Percentiles rank a stretch among this genome's conserved stretches.
Evolutionary conservation across 2,888 invertebrate species (phyloP).

Genomic region (Aporophyla lueneburgensis): DNA sequence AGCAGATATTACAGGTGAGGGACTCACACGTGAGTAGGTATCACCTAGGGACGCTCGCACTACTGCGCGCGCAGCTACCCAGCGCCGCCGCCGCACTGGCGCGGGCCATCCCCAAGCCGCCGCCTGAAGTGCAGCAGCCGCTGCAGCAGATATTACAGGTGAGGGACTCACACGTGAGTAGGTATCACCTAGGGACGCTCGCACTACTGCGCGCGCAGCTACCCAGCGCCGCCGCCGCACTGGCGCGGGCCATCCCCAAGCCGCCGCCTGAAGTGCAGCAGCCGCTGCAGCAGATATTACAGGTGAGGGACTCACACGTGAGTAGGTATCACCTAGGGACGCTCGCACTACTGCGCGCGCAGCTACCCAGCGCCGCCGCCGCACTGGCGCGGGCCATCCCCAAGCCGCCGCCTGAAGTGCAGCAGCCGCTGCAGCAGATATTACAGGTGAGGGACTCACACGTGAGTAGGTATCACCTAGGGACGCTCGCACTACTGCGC

Average conservation of each 20-base stretch:
- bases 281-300: slow-evolving; percentile 73
- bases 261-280: slow-evolving; percentile 73
- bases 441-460: no score
- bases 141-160: slow-evolving; percentile 66
- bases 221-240: slow-evolving; percentile 75
- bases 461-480: no score
- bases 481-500: slow-evolving; percentile 82
- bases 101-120: slow-evolving; percentile 74
- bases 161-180: no score
- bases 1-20: slow-evolving; percentile 44
- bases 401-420: slow-evolving; percentile 72
- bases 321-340: slow-evolving; percentile 60
- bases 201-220: slow-evolving; percentile 79
- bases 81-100: slow-evolving; percentile 75
- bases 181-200: slow-evolving; percentile 74
- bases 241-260: slow-evolving; percentile 74
- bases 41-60: slow-evolving; percentile 81
- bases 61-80: slow-evolving; percentile 77
- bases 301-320: no score
- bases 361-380: slow-evolving; percentile 74
- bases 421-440: slow-evolving; percentile 74
- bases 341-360: slow-evolving; percentile 80
- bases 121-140: slow-evolving; percentile 75
- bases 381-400: slow-evolving; percentile 77
- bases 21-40: no score